Evolutionary conservation across 2,888 invertebrate species (phyloP).

Genomic region (Dromius quadrimaculatus): DNA sequence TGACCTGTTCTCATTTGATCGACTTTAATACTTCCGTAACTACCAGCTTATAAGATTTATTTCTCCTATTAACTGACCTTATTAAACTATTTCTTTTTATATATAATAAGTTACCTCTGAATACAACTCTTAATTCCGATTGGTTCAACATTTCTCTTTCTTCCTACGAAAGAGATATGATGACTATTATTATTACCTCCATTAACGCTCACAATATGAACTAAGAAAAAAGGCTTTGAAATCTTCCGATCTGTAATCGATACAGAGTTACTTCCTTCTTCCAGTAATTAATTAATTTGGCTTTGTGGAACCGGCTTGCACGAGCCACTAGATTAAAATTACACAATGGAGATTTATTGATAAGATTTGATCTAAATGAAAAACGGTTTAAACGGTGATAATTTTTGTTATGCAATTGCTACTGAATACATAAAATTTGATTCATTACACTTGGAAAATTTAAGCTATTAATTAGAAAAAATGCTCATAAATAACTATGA

Average conservation of each 20-base stretch:
- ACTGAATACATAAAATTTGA: not conserved
- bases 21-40: no score
- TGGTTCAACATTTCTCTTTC: no score
- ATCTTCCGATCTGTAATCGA: slow-evolving; percentile 34
- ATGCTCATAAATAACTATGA: no score
- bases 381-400: not conserved
- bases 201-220: slow-evolving; percentile 4
- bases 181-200: slow-evolving; percentile 2
- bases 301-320: slow-evolving; percentile 39
- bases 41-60: no score
- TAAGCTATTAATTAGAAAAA: no score
- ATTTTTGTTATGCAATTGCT: not conserved
- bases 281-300: slow-evolving; percentile 37
- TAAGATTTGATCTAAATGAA: slow-evolving; percentile 25
- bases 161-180: no score
- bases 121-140: no score
- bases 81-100: no score
- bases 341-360: slow-evolving; percentile 35
- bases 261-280: slow-evolving; percentile 36
- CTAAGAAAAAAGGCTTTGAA: not conserved
- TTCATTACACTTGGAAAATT: not conserved
- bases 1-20: no score
- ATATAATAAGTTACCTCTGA: no score
- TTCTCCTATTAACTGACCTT: no score
- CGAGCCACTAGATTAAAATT: slow-evolving; percentile 40